Evolutionary conservation across 1,140 invertebrate species (phyloP).

Genomic region (Bilobella aurantiaca): DNA sequence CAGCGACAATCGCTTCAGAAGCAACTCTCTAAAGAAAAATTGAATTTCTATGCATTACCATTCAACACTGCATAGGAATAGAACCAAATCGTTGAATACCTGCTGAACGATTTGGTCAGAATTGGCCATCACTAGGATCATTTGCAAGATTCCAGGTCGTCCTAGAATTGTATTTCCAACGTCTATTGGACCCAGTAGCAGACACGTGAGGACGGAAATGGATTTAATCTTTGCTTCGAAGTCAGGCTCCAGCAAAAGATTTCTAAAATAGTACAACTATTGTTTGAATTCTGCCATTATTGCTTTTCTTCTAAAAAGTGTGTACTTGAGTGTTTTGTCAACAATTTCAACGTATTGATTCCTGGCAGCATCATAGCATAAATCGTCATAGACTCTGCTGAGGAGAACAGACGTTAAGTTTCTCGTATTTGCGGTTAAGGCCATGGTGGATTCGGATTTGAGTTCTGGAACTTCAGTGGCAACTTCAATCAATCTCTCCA

Average conservation of each 20-base stretch:
- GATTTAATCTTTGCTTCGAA: constrained; percentile 83
- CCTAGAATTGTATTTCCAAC: constrained; percentile 85
- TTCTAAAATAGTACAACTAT: constrained; percentile 45
- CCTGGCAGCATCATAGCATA: constrained; percentile 77
- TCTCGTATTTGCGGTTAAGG: constrained; percentile 71
- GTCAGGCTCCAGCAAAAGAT: constrained; percentile 70
- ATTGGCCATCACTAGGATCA: constrained; percentile 93
- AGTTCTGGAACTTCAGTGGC: constrained; percentile 81
- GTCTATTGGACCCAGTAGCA: constrained; percentile 83
- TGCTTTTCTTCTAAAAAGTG: too few species aligned
- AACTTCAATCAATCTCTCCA: constrained; percentile 72
- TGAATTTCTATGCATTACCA: too few species aligned
- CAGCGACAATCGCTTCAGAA: constrained; percentile 90
- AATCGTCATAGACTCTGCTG: constrained; percentile 81
- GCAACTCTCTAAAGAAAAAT: constrained; percentile 60
- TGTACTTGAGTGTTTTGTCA: constrained; percentile 68
- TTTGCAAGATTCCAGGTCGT: constrained; percentile 85
- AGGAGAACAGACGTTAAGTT: constrained; percentile 80
- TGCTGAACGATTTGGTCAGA: constrained; percentile 72
- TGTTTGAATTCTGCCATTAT: too few species aligned
- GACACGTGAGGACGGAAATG: constrained; percentile 75
- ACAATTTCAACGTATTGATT: constrained; percentile 66
- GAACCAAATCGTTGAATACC: too few species aligned
- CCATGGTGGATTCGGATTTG: constrained; percentile 81
- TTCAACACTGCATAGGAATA: too few species aligned